Percentiles rank a stretch among this genome's conserved stretches.
phyloP scores from a whole-genome alignment of 1,140 invertebrate species.

The Musca vetustissima region DNA sequence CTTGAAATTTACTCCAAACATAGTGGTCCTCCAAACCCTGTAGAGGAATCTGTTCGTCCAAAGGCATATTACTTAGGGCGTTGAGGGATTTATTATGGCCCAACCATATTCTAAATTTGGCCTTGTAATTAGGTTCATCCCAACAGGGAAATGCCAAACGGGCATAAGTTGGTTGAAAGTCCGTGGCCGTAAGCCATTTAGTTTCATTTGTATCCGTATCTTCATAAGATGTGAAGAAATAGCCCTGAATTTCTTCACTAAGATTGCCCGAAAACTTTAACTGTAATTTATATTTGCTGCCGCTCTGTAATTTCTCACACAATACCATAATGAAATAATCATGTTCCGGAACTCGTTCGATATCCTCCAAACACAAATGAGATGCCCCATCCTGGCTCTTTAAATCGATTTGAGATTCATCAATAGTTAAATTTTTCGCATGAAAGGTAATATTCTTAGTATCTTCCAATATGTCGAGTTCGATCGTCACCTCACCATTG shows the following conservation, averaged over 20 bases:
- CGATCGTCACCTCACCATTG: conserved; percentile 64
- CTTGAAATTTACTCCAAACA: conserved; percentile 66
- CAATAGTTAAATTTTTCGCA: conserved; percentile 62
- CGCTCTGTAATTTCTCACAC: conserved; percentile 56
- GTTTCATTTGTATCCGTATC: conserved; percentile 63
- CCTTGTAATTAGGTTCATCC: conserved; percentile 90
- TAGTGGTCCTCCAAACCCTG: conserved; percentile 57
- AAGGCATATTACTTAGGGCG: conserved; percentile 82
- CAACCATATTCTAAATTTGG: conserved; percentile 76
- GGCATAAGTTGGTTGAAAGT: conserved; percentile 86
- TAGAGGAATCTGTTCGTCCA: conserved; percentile 49
- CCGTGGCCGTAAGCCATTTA: conserved; percentile 65
- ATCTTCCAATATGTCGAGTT: conserved; percentile 57
- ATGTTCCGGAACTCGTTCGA: conserved; percentile 60
- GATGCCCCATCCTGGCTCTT: neutral
- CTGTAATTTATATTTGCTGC: conserved; percentile 63
- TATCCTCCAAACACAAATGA: conserved; percentile 37
- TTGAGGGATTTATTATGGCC: conserved; percentile 66
- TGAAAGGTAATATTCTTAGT: conserved; percentile 73
- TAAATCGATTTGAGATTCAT: conserved; percentile 54
- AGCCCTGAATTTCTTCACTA: conserved; percentile 68
- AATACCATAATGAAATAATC: conserved; percentile 70
- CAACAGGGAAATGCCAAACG: conserved; percentile 92
- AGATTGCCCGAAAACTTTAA: conserved; percentile 71
- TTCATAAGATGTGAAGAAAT: conserved; percentile 77